Conservation (phyloP, 1,140 invertebrate genomes). For the Aphis gossypii region DNA sequence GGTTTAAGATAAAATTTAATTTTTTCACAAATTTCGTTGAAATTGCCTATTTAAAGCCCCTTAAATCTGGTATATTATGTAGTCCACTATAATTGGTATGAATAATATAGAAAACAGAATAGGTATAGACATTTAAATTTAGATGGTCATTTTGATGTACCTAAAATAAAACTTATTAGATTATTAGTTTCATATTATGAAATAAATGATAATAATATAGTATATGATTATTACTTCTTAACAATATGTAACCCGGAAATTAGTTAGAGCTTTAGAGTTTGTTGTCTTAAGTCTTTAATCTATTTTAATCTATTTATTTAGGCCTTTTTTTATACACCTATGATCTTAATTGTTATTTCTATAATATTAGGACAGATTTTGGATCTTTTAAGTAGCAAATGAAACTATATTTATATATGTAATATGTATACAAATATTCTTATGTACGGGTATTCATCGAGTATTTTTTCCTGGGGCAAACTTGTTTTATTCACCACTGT, state of each 20-base stretch:
- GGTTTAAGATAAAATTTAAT: neutral
- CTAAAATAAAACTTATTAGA: neutral
- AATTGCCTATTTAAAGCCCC: neutral
- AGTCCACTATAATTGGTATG: neutral
- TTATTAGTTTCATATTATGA: neutral
- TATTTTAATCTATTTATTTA: neutral
- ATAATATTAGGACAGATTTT: neutral
- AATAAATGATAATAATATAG: neutral
- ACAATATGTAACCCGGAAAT: neutral
- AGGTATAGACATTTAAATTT: neutral
- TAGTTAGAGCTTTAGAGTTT: neutral
- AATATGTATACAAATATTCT: neutral
- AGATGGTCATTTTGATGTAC: neutral
- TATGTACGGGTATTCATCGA: neutral
- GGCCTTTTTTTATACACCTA: neutral
- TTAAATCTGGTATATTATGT: neutral
- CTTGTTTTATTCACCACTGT: constrained; percentile 50
- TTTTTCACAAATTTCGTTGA: neutral
- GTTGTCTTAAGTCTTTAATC: neutral
- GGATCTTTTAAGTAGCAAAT: neutral
- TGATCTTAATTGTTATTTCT: neutral
- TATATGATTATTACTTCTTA: neutral
- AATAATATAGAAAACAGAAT: neutral
- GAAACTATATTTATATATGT: neutral
- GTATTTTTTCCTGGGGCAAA: neutral